phyloP scores from a whole-genome alignment of 23 tunicate genomes.

The Phallusia fumigata region DNA sequence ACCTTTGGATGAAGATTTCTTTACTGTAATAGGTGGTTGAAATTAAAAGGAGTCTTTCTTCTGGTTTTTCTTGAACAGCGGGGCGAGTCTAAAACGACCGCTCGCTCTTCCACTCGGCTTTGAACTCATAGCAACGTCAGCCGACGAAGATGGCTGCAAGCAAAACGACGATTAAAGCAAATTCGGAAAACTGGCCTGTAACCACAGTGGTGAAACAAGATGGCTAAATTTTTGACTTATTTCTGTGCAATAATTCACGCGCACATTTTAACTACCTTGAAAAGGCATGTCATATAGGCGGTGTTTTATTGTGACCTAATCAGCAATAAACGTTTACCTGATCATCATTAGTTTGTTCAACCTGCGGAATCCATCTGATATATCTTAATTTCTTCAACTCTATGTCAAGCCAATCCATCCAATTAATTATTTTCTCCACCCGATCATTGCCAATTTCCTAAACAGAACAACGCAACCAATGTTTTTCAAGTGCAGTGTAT shows the following conservation, averaged over 20 bases:
- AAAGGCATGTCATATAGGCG: too few relatives aligned
- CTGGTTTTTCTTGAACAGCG: constrained; percentile 29
- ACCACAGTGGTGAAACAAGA: too few relatives aligned
- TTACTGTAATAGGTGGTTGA: too few relatives aligned
- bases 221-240: too few relatives aligned
- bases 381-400: constrained; percentile 52
- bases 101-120: constrained; percentile 1
- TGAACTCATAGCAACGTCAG: not conserved
- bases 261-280: too few relatives aligned
- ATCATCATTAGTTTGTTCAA: constrained; percentile 15
- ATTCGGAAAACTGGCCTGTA: too few relatives aligned
- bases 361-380: constrained; percentile 50
- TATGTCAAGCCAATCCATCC: constrained; percentile 63
- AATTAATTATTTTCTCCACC: constrained; percentile 36
- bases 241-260: too few relatives aligned
- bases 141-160: not conserved
- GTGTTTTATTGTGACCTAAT: too few relatives aligned
- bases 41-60: constrained; percentile 11
- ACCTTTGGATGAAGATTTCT: too few relatives aligned
- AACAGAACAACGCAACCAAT: not conserved
- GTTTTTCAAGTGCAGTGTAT: too few relatives aligned
- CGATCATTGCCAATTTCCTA: constrained; percentile 54
- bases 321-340: too few relatives aligned
- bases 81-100: constrained; percentile 33
- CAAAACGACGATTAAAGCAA: too few relatives aligned